phyloP scores from a whole-genome alignment of 2,113 vertebrate species.

The Girardinichthys multiradiatus region DNA sequence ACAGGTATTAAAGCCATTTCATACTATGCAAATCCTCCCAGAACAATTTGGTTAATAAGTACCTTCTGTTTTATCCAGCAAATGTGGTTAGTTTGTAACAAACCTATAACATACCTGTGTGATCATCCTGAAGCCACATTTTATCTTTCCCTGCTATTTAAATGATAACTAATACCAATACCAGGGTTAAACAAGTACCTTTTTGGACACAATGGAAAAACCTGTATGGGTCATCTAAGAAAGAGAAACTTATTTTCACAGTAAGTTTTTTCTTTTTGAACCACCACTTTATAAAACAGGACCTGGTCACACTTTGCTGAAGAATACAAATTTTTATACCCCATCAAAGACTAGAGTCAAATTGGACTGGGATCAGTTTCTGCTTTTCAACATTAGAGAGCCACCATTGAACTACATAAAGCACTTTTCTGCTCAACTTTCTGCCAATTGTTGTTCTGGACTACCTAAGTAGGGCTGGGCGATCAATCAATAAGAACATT shows the following conservation, averaged over 20 bases:
- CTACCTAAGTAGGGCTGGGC: not conserved
- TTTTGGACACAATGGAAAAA: not conserved
- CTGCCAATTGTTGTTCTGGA: not conserved
- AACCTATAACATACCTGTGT: not conserved
- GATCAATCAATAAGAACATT: not conserved
- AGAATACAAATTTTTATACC: not conserved
- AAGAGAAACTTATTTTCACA: not conserved
- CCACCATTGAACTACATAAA: not conserved
- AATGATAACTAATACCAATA: not conserved
- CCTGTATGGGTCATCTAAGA: not conserved
- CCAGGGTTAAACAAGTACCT: not conserved
- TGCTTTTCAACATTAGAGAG: not conserved
- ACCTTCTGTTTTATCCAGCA: conserved; percentile 4
- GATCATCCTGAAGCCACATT: not conserved
- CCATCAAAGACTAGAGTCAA: not conserved
- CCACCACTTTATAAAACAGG: not conserved
- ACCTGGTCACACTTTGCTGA: not conserved
- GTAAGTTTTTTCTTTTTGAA: not conserved
- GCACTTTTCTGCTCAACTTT: too few relatives aligned
- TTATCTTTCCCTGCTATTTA: not conserved
- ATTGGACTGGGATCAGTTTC: not conserved
- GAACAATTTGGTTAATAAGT: not conserved
- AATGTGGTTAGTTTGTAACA: not conserved
- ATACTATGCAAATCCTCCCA: not conserved
- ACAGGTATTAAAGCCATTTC: conserved; percentile 11